These are phyloP conservation scores for Diorhabda elongata DNA, from an alignment of 1,140 invertebrate genomes.

Conservation along the genomic window DNA sequence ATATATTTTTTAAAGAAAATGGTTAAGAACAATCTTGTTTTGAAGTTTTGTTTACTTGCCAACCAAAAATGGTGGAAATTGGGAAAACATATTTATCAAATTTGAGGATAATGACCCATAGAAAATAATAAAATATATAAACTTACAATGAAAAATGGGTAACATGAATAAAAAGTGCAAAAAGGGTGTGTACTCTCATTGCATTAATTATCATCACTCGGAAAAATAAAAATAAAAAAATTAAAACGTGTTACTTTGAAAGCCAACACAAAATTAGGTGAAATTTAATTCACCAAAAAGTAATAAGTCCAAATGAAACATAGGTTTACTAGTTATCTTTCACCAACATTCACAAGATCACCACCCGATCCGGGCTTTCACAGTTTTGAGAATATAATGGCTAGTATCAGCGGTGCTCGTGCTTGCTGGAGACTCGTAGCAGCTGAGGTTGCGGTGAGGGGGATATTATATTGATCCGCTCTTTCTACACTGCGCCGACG, in stretches of 20 bases:
- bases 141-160: conserved; percentile 20
- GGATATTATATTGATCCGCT: conserved; percentile 20
- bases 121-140: neutral
- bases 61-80: too few relatives aligned
- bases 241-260: conserved; percentile 1
- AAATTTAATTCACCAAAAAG: conserved; percentile 21
- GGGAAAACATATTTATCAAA: neutral
- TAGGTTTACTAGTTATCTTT: conserved; percentile 8
- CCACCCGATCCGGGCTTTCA: conserved; percentile 9
- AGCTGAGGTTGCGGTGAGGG: conserved; percentile 6
- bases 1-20: too few relatives aligned
- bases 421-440: neutral
- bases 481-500: conserved; percentile 17
- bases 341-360: conserved; percentile 21
- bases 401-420: conserved; percentile 8
- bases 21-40: too few relatives aligned
- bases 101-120: conserved; percentile 6
- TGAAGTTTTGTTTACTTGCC: too few relatives aligned
- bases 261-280: conserved; percentile 19
- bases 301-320: conserved; percentile 15
- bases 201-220: conserved; percentile 11
- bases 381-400: conserved; percentile 14
- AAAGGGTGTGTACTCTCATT: conserved; percentile 22
- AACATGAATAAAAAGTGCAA: conserved; percentile 18
- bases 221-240: conserved; percentile 12